These are phyloP conservation scores for Ptilorrhoa leucosticta DNA, from an alignment of 2,113 vertebrate species.

Conservation along the genomic window DNA sequence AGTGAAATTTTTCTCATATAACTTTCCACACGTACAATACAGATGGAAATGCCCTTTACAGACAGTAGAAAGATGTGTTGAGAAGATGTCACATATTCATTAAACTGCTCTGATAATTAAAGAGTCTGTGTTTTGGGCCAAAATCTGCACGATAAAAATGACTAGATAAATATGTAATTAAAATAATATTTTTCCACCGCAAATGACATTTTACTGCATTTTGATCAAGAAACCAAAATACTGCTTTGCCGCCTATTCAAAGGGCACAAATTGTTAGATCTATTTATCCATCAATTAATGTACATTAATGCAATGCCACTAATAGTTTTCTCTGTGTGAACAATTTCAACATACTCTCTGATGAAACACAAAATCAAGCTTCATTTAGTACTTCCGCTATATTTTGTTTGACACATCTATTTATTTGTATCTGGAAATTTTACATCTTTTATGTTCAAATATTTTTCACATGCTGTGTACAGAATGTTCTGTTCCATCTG, in stretches of 20 bases:
- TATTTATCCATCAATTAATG: background rate
- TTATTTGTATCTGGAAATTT: background rate
- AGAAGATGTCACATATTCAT: background rate
- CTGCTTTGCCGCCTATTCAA: background rate
- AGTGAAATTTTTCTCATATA: background rate
- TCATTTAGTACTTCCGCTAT: background rate
- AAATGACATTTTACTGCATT: background rate
- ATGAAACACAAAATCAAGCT: background rate
- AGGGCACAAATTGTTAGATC: background rate
- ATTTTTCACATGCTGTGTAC: background rate
- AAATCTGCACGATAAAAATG: conserved; percentile 1
- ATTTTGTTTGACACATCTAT: background rate
- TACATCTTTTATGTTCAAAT: background rate
- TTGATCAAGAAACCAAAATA: background rate
- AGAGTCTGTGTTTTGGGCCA: background rate
- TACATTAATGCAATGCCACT: background rate
- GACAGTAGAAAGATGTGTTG: background rate
- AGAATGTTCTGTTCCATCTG: background rate
- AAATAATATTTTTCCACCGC: background rate
- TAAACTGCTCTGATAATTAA: background rate
- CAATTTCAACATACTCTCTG: background rate
- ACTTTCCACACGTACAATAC: background rate
- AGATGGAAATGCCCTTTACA: background rate
- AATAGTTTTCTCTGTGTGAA: background rate
- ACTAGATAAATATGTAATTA: conserved; percentile 1